Evolutionary conservation across 1,140 invertebrate genomes (phyloP).

Genomic region (Cheumatopsyche charites): DNA sequence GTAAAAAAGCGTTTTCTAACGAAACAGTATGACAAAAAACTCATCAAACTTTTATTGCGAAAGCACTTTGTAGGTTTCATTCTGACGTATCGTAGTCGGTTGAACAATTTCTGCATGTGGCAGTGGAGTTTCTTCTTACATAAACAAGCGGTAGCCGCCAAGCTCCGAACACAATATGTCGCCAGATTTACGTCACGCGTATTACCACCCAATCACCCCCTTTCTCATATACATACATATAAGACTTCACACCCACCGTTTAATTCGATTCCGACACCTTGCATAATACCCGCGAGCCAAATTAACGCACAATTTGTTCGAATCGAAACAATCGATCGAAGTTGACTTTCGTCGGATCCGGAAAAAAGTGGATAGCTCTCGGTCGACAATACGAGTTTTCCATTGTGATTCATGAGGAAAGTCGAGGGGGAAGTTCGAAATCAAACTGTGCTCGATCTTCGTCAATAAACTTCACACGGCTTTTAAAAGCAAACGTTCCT

Average conservation of each 20-base stretch:
- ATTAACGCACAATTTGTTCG: no score
- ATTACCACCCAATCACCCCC: slow-evolving; percentile 18
- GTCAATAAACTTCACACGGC: background rate
- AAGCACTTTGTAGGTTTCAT: background rate
- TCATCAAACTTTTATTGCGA: background rate
- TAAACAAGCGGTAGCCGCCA: slow-evolving; percentile 43
- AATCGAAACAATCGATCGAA: no score
- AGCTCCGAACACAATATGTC: slow-evolving; percentile 46
- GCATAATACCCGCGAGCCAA: no score
- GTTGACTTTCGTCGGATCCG: no score
- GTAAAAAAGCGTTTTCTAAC: no score
- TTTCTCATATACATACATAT: slow-evolving; percentile 12
- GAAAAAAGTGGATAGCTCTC: no score
- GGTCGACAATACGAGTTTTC: no score
- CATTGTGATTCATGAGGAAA: no score
- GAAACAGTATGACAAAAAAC: background rate
- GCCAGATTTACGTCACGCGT: slow-evolving; percentile 46
- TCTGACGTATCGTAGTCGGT: slow-evolving; percentile 12
- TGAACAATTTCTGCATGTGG: slow-evolving; percentile 45
- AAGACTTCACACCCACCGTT: no score
- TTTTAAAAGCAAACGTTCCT: background rate
- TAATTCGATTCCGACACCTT: no score
- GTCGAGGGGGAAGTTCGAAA: no score
- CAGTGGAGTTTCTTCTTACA: slow-evolving; percentile 47
- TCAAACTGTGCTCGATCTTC: no score